These are phyloP conservation scores for Drosophila arizonae DNA, from an alignment of 1,140 invertebrate genomes.

Conservation along the genomic window DNA sequence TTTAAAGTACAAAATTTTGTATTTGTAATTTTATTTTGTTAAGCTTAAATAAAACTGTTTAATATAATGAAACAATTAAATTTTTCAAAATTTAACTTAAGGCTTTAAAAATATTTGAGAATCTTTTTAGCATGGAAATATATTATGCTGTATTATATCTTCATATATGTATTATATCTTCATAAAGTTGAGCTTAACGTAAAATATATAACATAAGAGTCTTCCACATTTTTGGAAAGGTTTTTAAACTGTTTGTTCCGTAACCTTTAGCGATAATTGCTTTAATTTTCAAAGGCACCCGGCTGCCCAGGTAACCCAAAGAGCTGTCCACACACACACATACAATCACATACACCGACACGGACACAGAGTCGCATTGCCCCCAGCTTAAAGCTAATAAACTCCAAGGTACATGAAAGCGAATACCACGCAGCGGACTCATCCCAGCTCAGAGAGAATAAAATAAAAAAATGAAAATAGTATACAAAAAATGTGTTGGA, in stretches of 20 bases:
- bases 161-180: too few relatives aligned
- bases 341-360: constrained; percentile 6
- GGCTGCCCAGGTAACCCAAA: constrained; percentile 61
- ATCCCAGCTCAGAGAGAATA: constrained; percentile 36
- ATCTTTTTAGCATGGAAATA: too few relatives aligned
- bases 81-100: too few relatives aligned
- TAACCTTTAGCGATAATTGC: constrained; percentile 46
- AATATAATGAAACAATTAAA: too few relatives aligned
- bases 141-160: too few relatives aligned
- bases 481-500: constrained; percentile 48
- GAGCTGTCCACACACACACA: constrained; percentile 19
- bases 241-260: constrained; percentile 10
- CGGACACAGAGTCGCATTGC: constrained; percentile 1
- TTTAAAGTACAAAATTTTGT: too few relatives aligned
- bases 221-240: background rate
- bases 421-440: constrained; percentile 57
- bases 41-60: too few relatives aligned
- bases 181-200: background rate
- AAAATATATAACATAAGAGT: background rate
- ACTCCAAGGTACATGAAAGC: constrained; percentile 68
- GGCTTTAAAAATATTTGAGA: too few relatives aligned
- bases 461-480: constrained; percentile 45
- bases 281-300: constrained; percentile 57
- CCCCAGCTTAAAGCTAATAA: constrained; percentile 69
- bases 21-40: too few relatives aligned